Base-by-base conservation (phyloP, 2,888 invertebrate genomes). In the Macrosoma leucophasiata region DNA sequence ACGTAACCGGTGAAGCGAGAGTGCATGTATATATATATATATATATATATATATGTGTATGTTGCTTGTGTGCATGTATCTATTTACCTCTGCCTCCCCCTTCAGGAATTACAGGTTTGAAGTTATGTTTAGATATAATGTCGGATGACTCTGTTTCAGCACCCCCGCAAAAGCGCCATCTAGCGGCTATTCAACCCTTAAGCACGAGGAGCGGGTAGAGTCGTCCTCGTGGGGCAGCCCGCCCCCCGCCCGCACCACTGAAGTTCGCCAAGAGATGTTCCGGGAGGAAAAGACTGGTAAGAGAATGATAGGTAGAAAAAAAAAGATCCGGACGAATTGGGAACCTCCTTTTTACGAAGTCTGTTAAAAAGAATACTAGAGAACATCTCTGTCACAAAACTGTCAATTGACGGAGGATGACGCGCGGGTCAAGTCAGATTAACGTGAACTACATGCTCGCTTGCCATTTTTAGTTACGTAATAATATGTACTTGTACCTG, bases 181-280 rank as follows among this genome's bases (percentile, higher is more conserved):
- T 2, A 81, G 81, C 36, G 84, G 82, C 4, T 84, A 84, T 54
- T 84, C 84, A 1, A 81, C 82, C 0, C 48, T 84, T 46, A 76
- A 75, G 46, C 72, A 66, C 3, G 82, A 81, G 44, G 81, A 82
- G 42, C 62, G 78, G 1, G 7, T 74, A 19, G 81, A 82, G 55
- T 48, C 54, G 5, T 73, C 77, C 0, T 71, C 71, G 1, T 78
- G 79, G 76, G 68, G 70, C 33, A 56, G 69, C 43, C 62, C 62
- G 35, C 71, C 74, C 0, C 69, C 66, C 28, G 30, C 39, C 13
- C 50, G 64, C 18, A 52, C 68, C 0, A 50, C 67, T 0, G 73
- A 76, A 39, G 10, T 76, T 13, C 38, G 60, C 1, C 61, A 62
- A 41, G 62, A 67, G 48, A 15, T 66, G 43, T 67, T 57, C 40